Conservation (phyloP, 2,888 invertebrate genomes). For the Ormyrus labotus region DNA sequence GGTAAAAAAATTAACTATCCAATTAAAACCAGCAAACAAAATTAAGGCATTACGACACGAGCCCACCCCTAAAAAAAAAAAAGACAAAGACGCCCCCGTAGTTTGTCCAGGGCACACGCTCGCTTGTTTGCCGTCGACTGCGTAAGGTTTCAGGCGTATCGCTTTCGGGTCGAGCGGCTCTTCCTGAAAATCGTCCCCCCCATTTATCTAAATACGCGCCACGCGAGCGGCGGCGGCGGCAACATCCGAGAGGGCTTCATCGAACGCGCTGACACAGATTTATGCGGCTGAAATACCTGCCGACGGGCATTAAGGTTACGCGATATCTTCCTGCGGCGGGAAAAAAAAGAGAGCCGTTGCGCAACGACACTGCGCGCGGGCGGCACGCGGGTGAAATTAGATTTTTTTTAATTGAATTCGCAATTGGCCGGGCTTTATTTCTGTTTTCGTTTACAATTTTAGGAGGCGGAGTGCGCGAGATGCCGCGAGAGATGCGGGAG, state of each 20-base stretch:
- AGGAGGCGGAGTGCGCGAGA: too few relatives aligned
- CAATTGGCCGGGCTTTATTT: too few relatives aligned
- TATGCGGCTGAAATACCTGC: conserved; percentile 7
- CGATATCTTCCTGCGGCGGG: not conserved
- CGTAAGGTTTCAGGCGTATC: conserved; percentile 18
- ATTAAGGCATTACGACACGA: too few relatives aligned
- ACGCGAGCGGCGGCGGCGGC: not conserved
- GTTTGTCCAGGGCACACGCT: not conserved
- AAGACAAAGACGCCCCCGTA: not conserved
- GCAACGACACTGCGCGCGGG: not conserved
- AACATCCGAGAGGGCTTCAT: conserved; percentile 21
- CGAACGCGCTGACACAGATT: conserved; percentile 56
- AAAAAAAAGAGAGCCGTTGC: conserved; percentile 6
- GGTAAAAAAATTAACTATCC: too few relatives aligned
- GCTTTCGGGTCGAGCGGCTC: conserved; percentile 3
- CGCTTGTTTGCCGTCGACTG: too few relatives aligned
- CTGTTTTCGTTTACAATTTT: too few relatives aligned
- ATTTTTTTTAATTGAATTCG: too few relatives aligned
- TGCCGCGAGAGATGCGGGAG: too few relatives aligned
- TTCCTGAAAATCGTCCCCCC: conserved; percentile 24
- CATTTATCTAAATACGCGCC: conserved; percentile 46
- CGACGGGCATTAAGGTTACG: conserved; percentile 7
- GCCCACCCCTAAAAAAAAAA: not conserved
- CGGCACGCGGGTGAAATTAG: not conserved
- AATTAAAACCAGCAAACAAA: too few relatives aligned